Conservation (phyloP, 2,113 vertebrate species). For the Equus przewalskii region DNA sequence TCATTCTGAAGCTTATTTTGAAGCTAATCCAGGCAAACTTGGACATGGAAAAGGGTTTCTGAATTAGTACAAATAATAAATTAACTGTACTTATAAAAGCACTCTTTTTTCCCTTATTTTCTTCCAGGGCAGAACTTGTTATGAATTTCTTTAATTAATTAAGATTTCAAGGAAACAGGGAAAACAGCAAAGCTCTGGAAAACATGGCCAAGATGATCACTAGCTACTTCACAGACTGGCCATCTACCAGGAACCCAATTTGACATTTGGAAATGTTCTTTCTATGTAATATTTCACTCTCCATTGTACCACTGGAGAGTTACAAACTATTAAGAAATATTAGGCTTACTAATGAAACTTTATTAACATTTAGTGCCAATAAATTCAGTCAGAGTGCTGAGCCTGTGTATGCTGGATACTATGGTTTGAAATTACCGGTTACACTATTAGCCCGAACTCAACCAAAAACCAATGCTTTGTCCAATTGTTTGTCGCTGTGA, state of each 20-base stretch:
- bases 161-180: slow-evolving; percentile 54
- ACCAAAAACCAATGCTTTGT: neutral
- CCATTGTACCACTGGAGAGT: slow-evolving; percentile 24
- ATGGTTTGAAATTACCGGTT: neutral
- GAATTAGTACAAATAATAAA: neutral
- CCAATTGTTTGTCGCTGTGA: neutral
- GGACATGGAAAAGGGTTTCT: neutral
- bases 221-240: slow-evolving; percentile 9
- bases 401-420: neutral
- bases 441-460: slow-evolving; percentile 2
- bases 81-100: slow-evolving; percentile 33
- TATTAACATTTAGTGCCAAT: slow-evolving; percentile 17
- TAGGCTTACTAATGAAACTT: slow-evolving; percentile 37
- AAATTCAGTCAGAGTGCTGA: slow-evolving; percentile 17
- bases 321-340: slow-evolving; percentile 63
- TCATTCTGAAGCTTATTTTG: neutral
- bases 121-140: slow-evolving; percentile 5
- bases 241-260: slow-evolving; percentile 26
- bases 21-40: neutral
- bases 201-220: neutral
- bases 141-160: slow-evolving; percentile 54
- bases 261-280: slow-evolving; percentile 64
- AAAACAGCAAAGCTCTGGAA: neutral
- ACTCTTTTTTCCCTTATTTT: neutral
- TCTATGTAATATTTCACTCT: slow-evolving; percentile 36